These are phyloP conservation scores for Galeruca laticollis DNA, from an alignment of 2,888 invertebrate genomes.

Conservation along the genomic window DNA sequence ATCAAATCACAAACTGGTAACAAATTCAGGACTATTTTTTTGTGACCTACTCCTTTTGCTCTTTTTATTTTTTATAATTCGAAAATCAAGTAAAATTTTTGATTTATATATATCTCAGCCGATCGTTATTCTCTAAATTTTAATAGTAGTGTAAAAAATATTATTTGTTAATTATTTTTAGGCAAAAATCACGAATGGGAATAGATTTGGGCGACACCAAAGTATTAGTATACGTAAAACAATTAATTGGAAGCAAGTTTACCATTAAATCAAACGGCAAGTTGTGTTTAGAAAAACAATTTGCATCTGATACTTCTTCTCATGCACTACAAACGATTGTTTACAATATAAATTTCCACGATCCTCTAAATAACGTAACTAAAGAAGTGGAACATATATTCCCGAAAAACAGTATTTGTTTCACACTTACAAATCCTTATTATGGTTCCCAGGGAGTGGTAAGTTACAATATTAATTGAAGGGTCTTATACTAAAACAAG, in stretches of 20 bases:
- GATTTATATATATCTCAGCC: too few relatives aligned
- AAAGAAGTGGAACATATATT: slow-evolving; percentile 75
- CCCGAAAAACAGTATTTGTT: slow-evolving; percentile 76
- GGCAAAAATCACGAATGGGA: slow-evolving; percentile 80
- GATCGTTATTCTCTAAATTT: too few relatives aligned
- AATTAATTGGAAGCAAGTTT: slow-evolving; percentile 78
- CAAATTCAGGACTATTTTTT: too few relatives aligned
- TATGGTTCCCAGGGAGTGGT: slow-evolving; percentile 87
- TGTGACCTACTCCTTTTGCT: too few relatives aligned
- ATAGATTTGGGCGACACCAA: slow-evolving; percentile 79
- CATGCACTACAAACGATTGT: slow-evolving; percentile 81
- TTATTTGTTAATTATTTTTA: slow-evolving; percentile 62
- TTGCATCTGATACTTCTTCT: slow-evolving; percentile 73
- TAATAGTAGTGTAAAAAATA: too few relatives aligned
- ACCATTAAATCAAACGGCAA: slow-evolving; percentile 73
- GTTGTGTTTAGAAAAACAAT: slow-evolving; percentile 78
- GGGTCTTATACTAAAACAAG: too few relatives aligned
- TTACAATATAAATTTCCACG: slow-evolving; percentile 68
- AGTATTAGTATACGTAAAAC: slow-evolving; percentile 78
- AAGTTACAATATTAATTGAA: slow-evolving; percentile 47
- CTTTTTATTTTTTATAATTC: too few relatives aligned
- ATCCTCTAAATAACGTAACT: slow-evolving; percentile 60
- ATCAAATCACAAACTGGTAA: too few relatives aligned
- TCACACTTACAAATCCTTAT: slow-evolving; percentile 80
- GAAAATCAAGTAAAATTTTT: too few relatives aligned